Percentiles rank a stretch among this genome's conserved stretches.
These are phyloP conservation scores for Euplexia lucipara DNA, from an alignment of 2,888 invertebrate species.

Conservation along the genomic window DNA sequence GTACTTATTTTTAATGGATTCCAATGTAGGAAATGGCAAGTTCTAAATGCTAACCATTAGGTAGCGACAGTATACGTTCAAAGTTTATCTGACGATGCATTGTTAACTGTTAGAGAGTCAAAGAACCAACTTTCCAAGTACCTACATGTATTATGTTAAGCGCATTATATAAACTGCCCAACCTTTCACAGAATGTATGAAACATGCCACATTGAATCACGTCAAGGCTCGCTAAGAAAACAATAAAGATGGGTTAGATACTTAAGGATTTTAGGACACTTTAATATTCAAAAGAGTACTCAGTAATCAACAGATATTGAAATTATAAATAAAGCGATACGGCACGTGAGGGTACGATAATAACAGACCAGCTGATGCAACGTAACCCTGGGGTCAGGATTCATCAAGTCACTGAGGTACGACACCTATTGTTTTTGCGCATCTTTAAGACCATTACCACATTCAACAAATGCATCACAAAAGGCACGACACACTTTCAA, in stretches of 20 bases:
- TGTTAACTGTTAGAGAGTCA: conserved; percentile 27
- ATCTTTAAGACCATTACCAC: conserved; percentile 59
- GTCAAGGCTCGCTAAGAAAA: neutral
- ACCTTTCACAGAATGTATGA: neutral
- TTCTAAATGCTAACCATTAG: conserved; percentile 33
- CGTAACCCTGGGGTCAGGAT: conserved; percentile 55
- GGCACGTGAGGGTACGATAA: conserved; percentile 31
- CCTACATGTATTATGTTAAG: conserved; percentile 13
- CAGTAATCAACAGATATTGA: conserved; percentile 19
- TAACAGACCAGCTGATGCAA: conserved; percentile 38
- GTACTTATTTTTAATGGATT: neutral
- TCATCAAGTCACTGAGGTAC: conserved; percentile 62
- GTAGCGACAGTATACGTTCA: conserved; percentile 33
- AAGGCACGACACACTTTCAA: conserved; percentile 75
- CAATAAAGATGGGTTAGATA: neutral
- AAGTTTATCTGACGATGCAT: conserved; percentile 38
- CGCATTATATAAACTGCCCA: neutral
- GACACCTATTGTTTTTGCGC: conserved; percentile 69
- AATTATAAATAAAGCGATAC: conserved; percentile 28
- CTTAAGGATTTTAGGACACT: neutral
- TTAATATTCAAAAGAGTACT: neutral
- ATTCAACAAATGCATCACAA: conserved; percentile 64
- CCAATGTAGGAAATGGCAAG: conserved; percentile 6
- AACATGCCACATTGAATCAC: neutral
- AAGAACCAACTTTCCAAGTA: conserved; percentile 26